phyloP scores from a whole-genome alignment of 2,113 vertebrate species.

The Ceratotherium simum region DNA sequence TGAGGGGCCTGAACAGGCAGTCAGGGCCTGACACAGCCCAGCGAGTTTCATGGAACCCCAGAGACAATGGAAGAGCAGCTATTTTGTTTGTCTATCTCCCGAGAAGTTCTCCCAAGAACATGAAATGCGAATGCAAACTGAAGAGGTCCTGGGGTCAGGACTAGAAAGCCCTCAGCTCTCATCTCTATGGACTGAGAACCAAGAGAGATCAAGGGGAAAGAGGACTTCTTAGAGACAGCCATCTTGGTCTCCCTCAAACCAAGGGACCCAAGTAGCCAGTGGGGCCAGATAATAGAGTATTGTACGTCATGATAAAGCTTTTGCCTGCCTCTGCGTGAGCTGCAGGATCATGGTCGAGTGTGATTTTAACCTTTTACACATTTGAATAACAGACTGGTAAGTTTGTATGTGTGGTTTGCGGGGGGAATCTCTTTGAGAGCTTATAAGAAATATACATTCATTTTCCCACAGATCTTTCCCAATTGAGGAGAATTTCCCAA shows the following conservation, averaged over 20 bases:
- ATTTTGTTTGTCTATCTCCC: neutral
- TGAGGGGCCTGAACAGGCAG: too few species aligned
- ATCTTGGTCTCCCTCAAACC: neutral
- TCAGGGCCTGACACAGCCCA: too few species aligned
- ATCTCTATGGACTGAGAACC: neutral
- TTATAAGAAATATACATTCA: neutral
- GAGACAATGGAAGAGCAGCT: too few species aligned
- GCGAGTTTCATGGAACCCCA: too few species aligned
- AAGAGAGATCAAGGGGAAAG: neutral
- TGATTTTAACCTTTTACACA: neutral
- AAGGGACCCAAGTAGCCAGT: too few species aligned
- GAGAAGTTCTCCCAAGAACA: neutral
- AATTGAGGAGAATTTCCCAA: neutral
- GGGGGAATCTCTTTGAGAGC: neutral
- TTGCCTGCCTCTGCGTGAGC: neutral
- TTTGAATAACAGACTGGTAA: neutral
- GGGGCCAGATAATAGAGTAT: neutral
- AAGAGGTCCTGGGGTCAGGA: neutral
- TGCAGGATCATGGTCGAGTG: neutral
- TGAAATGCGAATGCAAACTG: neutral
- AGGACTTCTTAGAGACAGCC: too few species aligned
- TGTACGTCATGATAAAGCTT: neutral
- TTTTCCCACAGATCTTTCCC: neutral
- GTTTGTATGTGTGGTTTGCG: too few species aligned
- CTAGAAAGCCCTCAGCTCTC: neutral